Percentiles rank a stretch among this genome's conserved stretches.
Conservation (phyloP, 2,888 invertebrate genomes). For the Eupsilia transversa region DNA sequence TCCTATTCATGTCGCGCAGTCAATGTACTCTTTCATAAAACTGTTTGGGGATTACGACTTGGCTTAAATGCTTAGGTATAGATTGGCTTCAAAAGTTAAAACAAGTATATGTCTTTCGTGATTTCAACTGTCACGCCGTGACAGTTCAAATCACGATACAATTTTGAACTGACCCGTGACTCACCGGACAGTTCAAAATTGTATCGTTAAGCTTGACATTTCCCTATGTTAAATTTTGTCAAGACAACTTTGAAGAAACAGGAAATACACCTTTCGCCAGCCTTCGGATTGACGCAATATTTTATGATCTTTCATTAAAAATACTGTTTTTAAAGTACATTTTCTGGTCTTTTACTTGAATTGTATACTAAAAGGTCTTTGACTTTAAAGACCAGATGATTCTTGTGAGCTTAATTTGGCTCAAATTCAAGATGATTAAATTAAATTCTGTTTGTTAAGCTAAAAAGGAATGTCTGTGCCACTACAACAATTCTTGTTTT, state of each 20-base stretch:
- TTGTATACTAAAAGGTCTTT: conserved; percentile 52
- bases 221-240: conserved; percentile 8
- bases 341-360: conserved; percentile 31
- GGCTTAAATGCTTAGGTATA: neutral
- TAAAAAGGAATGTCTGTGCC: conserved; percentile 13
- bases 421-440: conserved; percentile 29
- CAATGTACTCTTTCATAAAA: conserved; percentile 14
- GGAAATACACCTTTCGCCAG: conserved; percentile 47
- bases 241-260: conserved; percentile 30
- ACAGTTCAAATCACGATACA: too few relatives aligned
- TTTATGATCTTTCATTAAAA: conserved; percentile 7
- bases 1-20: conserved; percentile 4
- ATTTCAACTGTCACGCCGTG: too few relatives aligned
- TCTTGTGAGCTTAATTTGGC: conserved; percentile 49
- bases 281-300: conserved; percentile 16
- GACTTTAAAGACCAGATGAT: conserved; percentile 40
- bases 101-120: too few relatives aligned
- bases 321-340: neutral
- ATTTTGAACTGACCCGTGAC: too few relatives aligned
- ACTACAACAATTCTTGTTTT: conserved; percentile 23
- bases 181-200: neutral
- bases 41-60: neutral
- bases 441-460: conserved; percentile 44
- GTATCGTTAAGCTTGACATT: conserved; percentile 19
- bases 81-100: neutral